phyloP scores from a whole-genome alignment of 2,113 vertebrate species.

The Acanthisitta chloris region DNA sequence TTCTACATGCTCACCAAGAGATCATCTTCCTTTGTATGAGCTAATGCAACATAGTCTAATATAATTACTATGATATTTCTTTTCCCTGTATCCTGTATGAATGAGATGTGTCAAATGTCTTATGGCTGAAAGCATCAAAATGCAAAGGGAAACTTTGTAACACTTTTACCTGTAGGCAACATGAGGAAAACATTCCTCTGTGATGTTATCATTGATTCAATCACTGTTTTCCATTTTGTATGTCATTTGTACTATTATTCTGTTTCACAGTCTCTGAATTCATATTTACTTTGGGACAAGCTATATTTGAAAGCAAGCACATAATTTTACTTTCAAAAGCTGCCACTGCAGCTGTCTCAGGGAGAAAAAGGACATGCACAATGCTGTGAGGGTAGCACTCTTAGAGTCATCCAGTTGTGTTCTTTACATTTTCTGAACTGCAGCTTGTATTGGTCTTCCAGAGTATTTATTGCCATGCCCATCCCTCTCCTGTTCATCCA shows the following conservation, averaged over 20 bases:
- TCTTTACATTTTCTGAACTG: neutral
- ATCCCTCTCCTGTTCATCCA: neutral
- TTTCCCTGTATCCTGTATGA: neutral
- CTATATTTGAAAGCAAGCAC: neutral
- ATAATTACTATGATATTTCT: neutral
- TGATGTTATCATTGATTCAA: neutral
- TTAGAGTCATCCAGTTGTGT: neutral
- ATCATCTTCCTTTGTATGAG: neutral
- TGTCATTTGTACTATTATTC: neutral
- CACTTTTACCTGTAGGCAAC: neutral
- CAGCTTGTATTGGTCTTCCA: neutral
- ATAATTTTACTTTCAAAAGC: neutral
- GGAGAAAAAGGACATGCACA: rapidly evolving
- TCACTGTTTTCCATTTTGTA: rapidly evolving
- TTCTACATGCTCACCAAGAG: neutral
- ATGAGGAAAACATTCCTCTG: neutral
- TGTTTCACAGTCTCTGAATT: neutral
- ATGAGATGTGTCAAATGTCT: neutral
- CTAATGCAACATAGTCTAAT: neutral
- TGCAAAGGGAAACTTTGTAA: neutral
- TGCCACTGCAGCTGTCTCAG: neutral
- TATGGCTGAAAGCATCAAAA: neutral
- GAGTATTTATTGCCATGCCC: neutral
- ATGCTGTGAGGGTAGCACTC: neutral
- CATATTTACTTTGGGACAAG: neutral